Evolutionary conservation across 2,888 invertebrate genomes (phyloP).

Genomic region (Phortica magna): DNA sequence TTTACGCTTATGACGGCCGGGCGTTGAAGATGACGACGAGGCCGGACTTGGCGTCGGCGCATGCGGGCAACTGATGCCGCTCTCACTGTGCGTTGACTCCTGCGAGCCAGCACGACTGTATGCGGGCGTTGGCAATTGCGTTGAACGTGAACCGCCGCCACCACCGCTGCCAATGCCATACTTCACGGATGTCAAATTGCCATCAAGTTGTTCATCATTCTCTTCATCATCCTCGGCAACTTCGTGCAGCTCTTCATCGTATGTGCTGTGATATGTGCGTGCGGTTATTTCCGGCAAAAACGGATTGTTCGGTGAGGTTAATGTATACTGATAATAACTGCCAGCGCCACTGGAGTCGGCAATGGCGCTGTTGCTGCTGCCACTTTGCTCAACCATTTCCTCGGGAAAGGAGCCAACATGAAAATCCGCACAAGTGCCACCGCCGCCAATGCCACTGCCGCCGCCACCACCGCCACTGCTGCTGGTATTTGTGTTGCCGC

Average conservation of each 20-base stretch:
- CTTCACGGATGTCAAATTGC: conserved; percentile 66
- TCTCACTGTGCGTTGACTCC: conserved; percentile 70
- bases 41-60: conserved; percentile 65
- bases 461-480: conserved; percentile 47
- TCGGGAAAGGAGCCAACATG: conserved; percentile 59
- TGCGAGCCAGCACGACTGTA: conserved; percentile 73
- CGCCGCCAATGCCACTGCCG: conserved; percentile 41
- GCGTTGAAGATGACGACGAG: conserved; percentile 68
- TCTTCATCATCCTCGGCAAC: conserved; percentile 33
- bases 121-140: conserved; percentile 66
- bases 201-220: conserved; percentile 63
- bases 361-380: conserved; percentile 50
- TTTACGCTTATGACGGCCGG: conserved; percentile 73
- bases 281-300: conserved; percentile 77
- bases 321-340: conserved; percentile 74
- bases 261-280: conserved; percentile 73
- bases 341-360: conserved; percentile 47
- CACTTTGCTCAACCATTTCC: conserved; percentile 33
- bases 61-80: conserved; percentile 54
- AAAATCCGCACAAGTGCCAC: conserved; percentile 50
- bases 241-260: conserved; percentile 59
- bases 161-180: conserved; percentile 45
- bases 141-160: conserved; percentile 53
- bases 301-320: conserved; percentile 77
- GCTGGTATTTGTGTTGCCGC: conserved; percentile 39